These are phyloP conservation scores for Hetaerina titia DNA, from an alignment of 2,888 invertebrate genomes.

Conservation along the genomic window DNA sequence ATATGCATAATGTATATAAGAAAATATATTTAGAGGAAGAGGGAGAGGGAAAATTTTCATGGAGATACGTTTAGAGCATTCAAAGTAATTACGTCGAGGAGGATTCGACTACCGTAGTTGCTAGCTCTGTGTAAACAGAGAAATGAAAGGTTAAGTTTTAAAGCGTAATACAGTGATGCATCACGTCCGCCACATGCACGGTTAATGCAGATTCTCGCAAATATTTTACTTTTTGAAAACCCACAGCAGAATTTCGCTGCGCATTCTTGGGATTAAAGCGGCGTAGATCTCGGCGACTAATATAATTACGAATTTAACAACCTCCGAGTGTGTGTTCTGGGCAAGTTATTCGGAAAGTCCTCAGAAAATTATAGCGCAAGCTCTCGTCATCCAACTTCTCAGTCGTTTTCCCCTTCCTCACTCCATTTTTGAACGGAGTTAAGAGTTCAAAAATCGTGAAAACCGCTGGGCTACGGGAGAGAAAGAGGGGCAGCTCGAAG, in stretches of 20 bases:
- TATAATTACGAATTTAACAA: slow-evolving; percentile 12
- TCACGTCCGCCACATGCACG: too few species aligned
- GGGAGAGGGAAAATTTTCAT: background rate
- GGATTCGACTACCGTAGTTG: too few species aligned
- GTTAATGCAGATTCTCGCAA: too few species aligned
- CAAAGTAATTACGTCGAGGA: background rate
- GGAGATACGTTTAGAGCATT: background rate
- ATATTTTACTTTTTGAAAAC: background rate
- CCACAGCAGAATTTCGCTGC: background rate
- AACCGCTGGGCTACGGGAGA: background rate
- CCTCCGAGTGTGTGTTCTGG: background rate
- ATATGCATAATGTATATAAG: too few species aligned
- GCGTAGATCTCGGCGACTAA: background rate
- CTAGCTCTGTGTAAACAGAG: too few species aligned
- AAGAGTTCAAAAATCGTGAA: background rate
- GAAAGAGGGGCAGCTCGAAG: background rate
- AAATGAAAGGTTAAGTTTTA: too few species aligned
- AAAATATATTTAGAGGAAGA: too few species aligned
- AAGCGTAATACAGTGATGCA: too few species aligned
- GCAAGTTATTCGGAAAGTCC: background rate
- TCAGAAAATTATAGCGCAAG: background rate
- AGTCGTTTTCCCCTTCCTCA: background rate
- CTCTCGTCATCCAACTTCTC: background rate
- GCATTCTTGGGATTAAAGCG: background rate
- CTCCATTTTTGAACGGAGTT: background rate